Conservation (phyloP, 2,113 vertebrate genomes). For the Nycticebus coucang region DNA sequence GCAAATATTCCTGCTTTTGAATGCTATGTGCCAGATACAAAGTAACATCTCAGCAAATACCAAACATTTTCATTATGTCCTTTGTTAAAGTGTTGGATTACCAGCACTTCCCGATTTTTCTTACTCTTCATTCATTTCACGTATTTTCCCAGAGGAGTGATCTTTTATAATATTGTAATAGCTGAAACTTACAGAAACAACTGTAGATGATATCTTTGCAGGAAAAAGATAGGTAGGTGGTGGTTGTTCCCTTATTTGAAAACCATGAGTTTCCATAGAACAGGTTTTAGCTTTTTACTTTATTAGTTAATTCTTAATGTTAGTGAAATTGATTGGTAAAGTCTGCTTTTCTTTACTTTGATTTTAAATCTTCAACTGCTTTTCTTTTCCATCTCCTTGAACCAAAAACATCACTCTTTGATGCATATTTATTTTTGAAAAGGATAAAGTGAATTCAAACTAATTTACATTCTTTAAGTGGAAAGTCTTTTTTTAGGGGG, state of each 20-base stretch:
- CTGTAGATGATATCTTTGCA: neutral
- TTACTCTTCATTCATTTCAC: neutral
- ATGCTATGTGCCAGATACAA: neutral
- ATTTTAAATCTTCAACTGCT: neutral
- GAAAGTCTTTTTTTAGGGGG: neutral
- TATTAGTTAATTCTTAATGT: neutral
- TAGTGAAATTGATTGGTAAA: neutral
- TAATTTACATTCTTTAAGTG: neutral
- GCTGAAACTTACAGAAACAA: neutral
- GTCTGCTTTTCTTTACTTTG: neutral
- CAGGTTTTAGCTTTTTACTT: neutral
- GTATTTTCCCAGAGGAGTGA: neutral
- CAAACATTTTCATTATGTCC: neutral
- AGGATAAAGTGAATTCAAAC: slow-evolving; percentile 30
- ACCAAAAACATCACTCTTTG: slow-evolving; percentile 9
- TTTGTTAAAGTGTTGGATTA: neutral
- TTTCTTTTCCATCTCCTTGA: slow-evolving; percentile 39
- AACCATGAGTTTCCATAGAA: neutral
- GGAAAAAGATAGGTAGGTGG: neutral
- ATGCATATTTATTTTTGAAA: neutral
- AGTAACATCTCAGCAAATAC: neutral
- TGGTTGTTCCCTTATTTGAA: neutral
- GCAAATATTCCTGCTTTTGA: neutral
- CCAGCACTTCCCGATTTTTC: neutral
- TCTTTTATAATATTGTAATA: neutral